Conservation (phyloP, 2,797 vertebrate species). For the Arctocebus calabarensis region DNA sequence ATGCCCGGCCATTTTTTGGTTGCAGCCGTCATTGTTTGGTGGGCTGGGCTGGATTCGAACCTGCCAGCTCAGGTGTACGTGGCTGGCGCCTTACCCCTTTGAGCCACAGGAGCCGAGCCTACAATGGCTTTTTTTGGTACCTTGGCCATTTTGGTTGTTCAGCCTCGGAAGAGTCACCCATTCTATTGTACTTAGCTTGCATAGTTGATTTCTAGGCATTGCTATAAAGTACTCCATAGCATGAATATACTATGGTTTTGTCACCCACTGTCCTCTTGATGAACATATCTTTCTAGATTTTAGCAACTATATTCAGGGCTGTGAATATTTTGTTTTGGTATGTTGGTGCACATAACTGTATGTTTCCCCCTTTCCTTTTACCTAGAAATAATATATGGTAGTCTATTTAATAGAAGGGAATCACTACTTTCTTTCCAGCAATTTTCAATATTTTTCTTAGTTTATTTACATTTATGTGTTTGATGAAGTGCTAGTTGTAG, state of each 20-base stretch:
- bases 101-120: too few relatives aligned
- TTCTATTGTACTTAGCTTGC: neutral
- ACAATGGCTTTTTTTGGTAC: too few relatives aligned
- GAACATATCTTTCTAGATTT: neutral
- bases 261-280: neutral
- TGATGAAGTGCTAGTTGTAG: neutral
- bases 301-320: neutral
- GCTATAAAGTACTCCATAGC: neutral
- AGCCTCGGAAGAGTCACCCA: neutral
- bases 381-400: neutral
- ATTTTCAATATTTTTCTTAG: neutral
- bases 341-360: too few relatives aligned
- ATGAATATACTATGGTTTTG: neutral
- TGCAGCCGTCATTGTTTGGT: too few relatives aligned
- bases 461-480: neutral
- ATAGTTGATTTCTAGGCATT: neutral
- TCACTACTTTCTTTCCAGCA: conserved; percentile 86
- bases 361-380: neutral
- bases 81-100: too few relatives aligned
- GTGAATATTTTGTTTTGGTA: neutral
- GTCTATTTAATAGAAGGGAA: neutral
- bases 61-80: too few relatives aligned
- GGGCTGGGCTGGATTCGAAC: too few relatives aligned
- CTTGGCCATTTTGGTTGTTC: neutral
- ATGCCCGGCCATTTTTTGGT: too few relatives aligned